Percentiles rank a stretch among this genome's conserved stretches.
phyloP scores from a whole-genome alignment of 1,140 invertebrate species.

The Cotesia glomerata region DNA sequence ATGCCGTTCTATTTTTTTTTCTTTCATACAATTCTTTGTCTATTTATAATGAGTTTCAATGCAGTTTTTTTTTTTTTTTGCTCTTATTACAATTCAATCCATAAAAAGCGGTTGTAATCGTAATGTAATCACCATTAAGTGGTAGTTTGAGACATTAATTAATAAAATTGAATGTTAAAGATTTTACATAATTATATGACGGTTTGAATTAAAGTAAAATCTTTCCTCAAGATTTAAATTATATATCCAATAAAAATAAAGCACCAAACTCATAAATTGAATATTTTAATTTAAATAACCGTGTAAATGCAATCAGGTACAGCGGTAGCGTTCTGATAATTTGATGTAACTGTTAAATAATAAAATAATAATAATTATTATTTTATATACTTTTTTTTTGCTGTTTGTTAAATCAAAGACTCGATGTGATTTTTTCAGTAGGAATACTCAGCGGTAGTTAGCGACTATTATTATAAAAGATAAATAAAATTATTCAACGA shows the following conservation, averaged over 20 bases:
- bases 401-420: slow-evolving; percentile 4
- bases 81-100: too few relatives aligned
- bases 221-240: too few relatives aligned
- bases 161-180: too few relatives aligned
- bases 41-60: too few relatives aligned
- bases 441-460: slow-evolving; percentile 17
- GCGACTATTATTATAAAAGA: neutral
- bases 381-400: neutral
- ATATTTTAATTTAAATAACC: slow-evolving; percentile 2
- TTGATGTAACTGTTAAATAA: neutral
- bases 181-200: too few relatives aligned
- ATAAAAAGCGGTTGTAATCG: too few relatives aligned
- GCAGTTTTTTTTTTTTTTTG: too few relatives aligned
- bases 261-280: slow-evolving; percentile 4
- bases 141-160: too few relatives aligned
- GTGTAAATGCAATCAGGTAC: slow-evolving; percentile 33
- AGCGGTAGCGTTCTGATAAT: slow-evolving; percentile 21
- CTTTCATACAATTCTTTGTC: too few relatives aligned
- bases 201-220: too few relatives aligned
- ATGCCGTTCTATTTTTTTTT: neutral
- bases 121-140: too few relatives aligned
- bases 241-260: too few relatives aligned
- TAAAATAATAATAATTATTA: neutral
- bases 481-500: slow-evolving; percentile 4
- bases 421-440: neutral